phyloP scores from a whole-genome alignment of 2,113 vertebrate species.

The Rallus limicola region DNA sequence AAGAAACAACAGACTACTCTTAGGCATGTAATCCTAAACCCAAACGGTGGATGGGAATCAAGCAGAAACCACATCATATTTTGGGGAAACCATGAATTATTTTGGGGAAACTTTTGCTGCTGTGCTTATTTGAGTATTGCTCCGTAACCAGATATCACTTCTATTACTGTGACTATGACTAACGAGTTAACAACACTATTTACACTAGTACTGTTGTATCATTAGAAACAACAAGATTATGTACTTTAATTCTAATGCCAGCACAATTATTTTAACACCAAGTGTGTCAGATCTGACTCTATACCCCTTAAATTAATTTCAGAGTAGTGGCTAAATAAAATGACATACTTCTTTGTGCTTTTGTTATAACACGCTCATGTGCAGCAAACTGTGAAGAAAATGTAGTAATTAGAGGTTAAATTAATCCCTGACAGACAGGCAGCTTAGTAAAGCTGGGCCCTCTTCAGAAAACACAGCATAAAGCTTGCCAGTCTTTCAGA shows the following conservation, averaged over 20 bases:
- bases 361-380: conserved; percentile 74
- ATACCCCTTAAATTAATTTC: conserved; percentile 72
- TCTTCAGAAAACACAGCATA: conserved; percentile 67
- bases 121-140: neutral
- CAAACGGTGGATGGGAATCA: neutral
- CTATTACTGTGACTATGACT: neutral
- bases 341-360: conserved; percentile 76
- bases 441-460: conserved; percentile 66
- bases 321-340: conserved; percentile 74
- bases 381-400: conserved; percentile 78
- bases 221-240: conserved; percentile 71
- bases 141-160: conserved; percentile 1
- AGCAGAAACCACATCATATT: neutral
- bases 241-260: conserved; percentile 68
- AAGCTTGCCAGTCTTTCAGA: conserved; percentile 68
- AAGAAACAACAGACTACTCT: neutral
- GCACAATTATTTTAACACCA: conserved; percentile 71
- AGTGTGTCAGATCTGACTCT: conserved; percentile 72
- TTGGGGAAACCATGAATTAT: neutral
- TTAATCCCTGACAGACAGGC: conserved; percentile 81
- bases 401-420: conserved; percentile 83
- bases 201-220: conserved; percentile 47
- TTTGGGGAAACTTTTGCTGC: neutral
- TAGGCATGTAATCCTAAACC: neutral
- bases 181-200: conserved; percentile 56